Evolutionary conservation across 2,113 vertebrate species (phyloP).

Genomic region (Pao palembangensis): DNA sequence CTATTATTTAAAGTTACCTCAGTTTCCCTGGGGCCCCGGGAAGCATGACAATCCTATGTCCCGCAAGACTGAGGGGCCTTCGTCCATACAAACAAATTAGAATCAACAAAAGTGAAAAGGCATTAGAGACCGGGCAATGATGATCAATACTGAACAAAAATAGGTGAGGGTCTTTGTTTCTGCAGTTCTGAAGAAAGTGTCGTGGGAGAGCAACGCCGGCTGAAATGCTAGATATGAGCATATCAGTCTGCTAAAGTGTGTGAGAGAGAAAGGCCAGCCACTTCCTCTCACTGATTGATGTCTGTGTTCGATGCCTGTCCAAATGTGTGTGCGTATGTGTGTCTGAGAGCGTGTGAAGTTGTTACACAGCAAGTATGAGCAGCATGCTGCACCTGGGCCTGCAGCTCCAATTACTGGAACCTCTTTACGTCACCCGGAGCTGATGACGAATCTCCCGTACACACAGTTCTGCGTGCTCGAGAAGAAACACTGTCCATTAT

Average conservation of each 20-base stretch:
- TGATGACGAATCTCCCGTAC: constrained; percentile 22
- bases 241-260: constrained; percentile 7
- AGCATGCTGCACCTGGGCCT: constrained; percentile 48
- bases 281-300: constrained; percentile 9
- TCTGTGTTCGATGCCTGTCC: constrained; percentile 3
- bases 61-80: constrained; percentile 30
- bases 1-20: constrained; percentile 4
- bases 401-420: constrained; percentile 51
- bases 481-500: constrained; percentile 27
- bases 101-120: neutral
- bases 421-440: constrained; percentile 45
- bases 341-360: constrained; percentile 36
- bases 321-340: constrained; percentile 12
- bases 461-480: constrained; percentile 4
- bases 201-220: constrained; percentile 24
- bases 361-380: constrained; percentile 43
- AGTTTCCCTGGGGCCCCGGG: neutral
- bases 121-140: neutral
- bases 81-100: constrained; percentile 10
- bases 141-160: constrained; percentile 10
- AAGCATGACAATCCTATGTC: neutral
- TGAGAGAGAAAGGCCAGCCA: neutral
- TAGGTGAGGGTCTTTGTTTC: constrained; percentile 2
- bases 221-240: constrained; percentile 20
- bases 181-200: neutral